Conservation (phyloP, 2,113 vertebrate species). For the Pseudopipra pipra region DNA sequence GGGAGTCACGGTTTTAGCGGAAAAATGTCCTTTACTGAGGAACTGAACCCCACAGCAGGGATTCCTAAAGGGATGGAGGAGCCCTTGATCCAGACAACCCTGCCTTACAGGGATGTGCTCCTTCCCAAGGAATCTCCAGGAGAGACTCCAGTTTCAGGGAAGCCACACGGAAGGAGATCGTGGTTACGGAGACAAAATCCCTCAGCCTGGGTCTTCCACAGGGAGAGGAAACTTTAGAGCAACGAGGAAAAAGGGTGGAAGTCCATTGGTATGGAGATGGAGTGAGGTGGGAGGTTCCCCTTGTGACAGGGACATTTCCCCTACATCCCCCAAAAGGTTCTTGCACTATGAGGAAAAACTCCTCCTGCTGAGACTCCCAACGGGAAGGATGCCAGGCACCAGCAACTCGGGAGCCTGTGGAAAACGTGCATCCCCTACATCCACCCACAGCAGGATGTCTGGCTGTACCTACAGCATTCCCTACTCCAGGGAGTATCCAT, state of each 20-base stretch:
- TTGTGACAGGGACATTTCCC: no score
- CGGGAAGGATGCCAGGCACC: not conserved
- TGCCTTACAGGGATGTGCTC: accelerated
- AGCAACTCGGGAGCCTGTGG: not conserved
- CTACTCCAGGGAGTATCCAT: accelerated
- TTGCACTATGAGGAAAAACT: not conserved
- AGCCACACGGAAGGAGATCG: not conserved
- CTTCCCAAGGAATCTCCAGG: not conserved
- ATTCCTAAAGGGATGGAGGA: not conserved
- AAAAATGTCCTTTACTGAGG: accelerated
- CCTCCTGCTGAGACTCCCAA: not conserved
- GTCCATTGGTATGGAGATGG: accelerated
- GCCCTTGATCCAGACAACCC: not conserved
- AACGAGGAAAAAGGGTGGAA: accelerated
- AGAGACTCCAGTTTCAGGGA: not conserved
- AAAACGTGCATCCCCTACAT: accelerated
- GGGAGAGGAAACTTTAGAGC: accelerated
- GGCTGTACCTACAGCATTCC: accelerated
- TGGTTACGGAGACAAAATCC: accelerated
- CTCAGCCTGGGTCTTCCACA: not conserved
- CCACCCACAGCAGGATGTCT: accelerated
- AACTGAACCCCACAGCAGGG: not conserved
- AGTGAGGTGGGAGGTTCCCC: accelerated
- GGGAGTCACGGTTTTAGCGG: accelerated
- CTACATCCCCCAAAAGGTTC: not conserved